Evolutionary conservation across 2,888 invertebrate genomes (phyloP).

Genomic region (Polyploca ridens): DNA sequence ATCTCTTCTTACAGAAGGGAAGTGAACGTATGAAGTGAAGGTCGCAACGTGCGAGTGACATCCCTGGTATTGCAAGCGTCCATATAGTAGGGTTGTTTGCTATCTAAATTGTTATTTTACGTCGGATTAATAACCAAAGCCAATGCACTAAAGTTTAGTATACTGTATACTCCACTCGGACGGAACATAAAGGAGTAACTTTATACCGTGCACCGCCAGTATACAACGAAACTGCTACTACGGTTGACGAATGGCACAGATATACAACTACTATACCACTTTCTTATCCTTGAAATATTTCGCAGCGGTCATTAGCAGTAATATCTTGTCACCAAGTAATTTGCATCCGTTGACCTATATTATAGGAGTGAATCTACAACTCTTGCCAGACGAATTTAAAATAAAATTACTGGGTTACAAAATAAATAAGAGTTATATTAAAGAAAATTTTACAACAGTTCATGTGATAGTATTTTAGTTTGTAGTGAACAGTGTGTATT

Average conservation of each 20-base stretch:
- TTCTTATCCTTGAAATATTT: slow-evolving; percentile 11
- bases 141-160: too few species aligned
- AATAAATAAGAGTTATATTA: neutral
- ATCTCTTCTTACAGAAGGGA: too few species aligned
- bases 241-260: neutral
- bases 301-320: slow-evolving; percentile 4
- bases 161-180: too few species aligned
- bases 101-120: too few species aligned
- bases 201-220: neutral
- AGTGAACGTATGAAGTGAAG: too few species aligned
- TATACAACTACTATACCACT: neutral
- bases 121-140: too few species aligned
- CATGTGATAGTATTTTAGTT: neutral
- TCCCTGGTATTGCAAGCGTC: neutral
- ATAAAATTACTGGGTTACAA: neutral
- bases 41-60: too few species aligned
- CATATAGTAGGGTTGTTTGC: neutral
- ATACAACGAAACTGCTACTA: neutral
- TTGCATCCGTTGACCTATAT: slow-evolving; percentile 12
- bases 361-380: neutral
- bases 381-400: slow-evolving; percentile 4
- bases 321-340: slow-evolving; percentile 8
- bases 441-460: neutral
- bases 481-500: slow-evolving; percentile 15
- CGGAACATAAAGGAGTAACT: neutral